These are phyloP conservation scores for Sebastes iracundus DNA, from an alignment of 2,797 vertebrate genomes.

Conservation along the genomic window DNA sequence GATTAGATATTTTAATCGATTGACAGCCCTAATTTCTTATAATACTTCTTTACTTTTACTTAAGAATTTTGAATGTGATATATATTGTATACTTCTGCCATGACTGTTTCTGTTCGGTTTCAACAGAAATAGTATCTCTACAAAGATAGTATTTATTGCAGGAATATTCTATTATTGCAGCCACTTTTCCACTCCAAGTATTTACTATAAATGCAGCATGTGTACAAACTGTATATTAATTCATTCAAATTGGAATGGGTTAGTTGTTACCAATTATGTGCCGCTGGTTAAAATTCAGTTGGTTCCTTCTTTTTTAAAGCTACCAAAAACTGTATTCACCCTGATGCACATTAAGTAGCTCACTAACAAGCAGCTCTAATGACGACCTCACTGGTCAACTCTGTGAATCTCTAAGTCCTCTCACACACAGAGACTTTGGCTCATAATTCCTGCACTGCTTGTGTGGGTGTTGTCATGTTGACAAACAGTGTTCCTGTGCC, in stretches of 20 bases:
- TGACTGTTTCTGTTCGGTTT: not conserved
- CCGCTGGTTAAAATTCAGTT: not conserved
- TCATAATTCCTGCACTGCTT: constrained; percentile 25
- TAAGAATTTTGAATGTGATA: not conserved
- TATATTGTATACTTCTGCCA: not conserved
- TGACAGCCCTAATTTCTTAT: too few relatives aligned
- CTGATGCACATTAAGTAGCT: not conserved
- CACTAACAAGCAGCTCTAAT: not conserved
- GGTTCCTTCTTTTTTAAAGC: not conserved
- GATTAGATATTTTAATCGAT: too few relatives aligned
- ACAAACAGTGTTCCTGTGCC: constrained; percentile 58
- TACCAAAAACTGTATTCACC: not conserved
- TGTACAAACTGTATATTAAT: not conserved
- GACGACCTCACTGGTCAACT: constrained; percentile 22
- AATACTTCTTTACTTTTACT: not conserved
- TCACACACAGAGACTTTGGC: constrained; percentile 3
- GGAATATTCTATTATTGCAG: not conserved
- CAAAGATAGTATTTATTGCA: not conserved
- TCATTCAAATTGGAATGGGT: not conserved
- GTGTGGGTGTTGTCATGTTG: constrained; percentile 60
- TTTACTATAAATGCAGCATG: not conserved
- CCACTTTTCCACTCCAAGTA: not conserved
- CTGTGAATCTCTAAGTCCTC: not conserved
- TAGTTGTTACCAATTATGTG: not conserved
- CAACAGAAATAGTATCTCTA: not conserved